Conservation (phyloP, 2,797 vertebrate species). For the Margarornis squamiger region DNA sequence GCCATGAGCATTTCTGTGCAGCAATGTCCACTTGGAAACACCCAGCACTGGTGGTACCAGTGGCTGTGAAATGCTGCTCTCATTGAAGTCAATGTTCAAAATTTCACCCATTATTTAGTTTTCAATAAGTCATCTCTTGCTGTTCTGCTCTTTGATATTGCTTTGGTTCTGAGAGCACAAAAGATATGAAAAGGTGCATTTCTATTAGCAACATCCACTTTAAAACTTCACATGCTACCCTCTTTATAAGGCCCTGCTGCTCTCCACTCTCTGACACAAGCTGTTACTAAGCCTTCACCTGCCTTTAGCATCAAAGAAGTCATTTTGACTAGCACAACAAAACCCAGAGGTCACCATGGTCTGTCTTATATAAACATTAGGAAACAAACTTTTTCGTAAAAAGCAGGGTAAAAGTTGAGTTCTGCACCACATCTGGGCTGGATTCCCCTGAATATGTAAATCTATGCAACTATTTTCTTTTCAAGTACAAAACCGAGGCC, state of each 20-base stretch:
- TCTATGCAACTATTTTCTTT: neutral
- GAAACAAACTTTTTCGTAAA: neutral
- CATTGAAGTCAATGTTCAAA: neutral
- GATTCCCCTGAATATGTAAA: neutral
- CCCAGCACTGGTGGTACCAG: neutral
- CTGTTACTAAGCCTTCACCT: neutral
- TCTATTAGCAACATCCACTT: neutral
- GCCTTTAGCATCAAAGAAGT: neutral
- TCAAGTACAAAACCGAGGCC: neutral
- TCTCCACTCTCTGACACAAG: neutral
- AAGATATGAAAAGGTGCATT: neutral
- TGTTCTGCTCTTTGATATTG: neutral
- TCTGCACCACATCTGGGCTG: neutral
- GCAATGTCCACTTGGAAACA: neutral
- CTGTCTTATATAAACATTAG: neutral
- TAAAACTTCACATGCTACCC: neutral
- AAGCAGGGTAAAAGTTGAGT: neutral
- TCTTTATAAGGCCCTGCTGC: neutral
- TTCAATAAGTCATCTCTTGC: neutral
- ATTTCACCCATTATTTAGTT: conserved; percentile 32
- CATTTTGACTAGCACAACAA: neutral
- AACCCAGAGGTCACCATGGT: neutral
- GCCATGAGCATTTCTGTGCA: neutral
- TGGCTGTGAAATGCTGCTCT: neutral
- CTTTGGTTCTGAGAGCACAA: neutral